A percentile compares a stretch with the other conserved stretches of the same genome.
Evolutionary conservation across 1,140 invertebrate genomes (phyloP).

Genomic region (Carcinoscorpius rotundicauda): DNA sequence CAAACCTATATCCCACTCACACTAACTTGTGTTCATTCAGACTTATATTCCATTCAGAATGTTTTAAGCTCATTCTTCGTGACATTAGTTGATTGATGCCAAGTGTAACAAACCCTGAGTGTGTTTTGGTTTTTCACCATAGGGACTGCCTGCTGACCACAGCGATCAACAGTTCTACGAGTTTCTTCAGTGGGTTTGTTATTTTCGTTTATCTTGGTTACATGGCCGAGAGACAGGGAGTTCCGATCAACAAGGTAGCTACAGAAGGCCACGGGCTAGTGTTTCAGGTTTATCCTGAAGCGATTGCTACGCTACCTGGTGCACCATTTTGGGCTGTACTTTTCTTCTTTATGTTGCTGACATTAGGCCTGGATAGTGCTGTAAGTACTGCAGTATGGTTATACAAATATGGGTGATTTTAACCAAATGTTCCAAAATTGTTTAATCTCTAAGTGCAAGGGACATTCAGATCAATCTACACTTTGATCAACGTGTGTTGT

Average conservation of each 20-base stretch:
- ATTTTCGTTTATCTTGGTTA: conserved; percentile 91
- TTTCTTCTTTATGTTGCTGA: conserved; percentile 88
- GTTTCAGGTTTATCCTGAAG: conserved; percentile 85
- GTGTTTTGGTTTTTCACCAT: conserved; percentile 7
- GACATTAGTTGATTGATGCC: no score
- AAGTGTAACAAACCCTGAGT: no score
- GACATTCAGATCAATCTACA: background rate
- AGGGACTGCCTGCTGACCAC: conserved; percentile 40
- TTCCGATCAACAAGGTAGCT: conserved; percentile 71
- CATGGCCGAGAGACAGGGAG: conserved; percentile 65
- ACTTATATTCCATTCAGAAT: no score
- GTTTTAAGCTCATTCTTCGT: no score
- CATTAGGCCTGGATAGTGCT: conserved; percentile 79
- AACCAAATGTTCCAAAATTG: no score
- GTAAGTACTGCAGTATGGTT: conserved; percentile 42
- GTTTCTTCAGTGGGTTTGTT: conserved; percentile 83
- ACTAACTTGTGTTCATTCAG: no score
- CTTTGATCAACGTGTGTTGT: no score
- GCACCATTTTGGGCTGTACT: conserved; percentile 78
- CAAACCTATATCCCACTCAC: no score
- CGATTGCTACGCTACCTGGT: conserved; percentile 71
- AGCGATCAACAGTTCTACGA: conserved; percentile 68
- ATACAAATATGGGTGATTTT: no score
- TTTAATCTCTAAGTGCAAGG: no score
- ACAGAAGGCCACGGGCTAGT: conserved; percentile 72